Conservation (phyloP, 2,113 vertebrate species). For the Grus americana region DNA sequence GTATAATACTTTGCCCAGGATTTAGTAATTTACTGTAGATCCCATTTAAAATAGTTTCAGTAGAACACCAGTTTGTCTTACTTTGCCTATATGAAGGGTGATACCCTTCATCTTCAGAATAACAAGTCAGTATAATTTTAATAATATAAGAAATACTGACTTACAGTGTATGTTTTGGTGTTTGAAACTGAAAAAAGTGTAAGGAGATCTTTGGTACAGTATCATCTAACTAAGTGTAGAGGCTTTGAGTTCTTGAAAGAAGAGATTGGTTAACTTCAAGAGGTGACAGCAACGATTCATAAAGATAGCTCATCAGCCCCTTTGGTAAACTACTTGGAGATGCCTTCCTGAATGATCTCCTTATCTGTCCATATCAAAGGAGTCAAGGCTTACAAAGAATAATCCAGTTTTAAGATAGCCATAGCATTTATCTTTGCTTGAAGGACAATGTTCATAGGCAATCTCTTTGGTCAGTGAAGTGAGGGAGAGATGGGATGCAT, state of each 20-base stretch:
- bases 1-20: not conserved
- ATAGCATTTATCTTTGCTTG: not conserved
- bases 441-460: not conserved
- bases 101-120: not conserved
- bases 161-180: accelerated
- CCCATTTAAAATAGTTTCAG: not conserved
- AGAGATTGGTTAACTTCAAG: not conserved
- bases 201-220: not conserved
- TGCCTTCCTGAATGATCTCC: not conserved
- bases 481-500: not conserved
- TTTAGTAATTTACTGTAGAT: not conserved
- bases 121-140: not conserved
- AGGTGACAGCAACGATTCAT: not conserved
- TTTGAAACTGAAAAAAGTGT: not conserved
- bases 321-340: not conserved
- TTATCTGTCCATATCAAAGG: not conserved
- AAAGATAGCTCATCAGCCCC: not conserved
- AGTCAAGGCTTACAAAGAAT: not conserved
- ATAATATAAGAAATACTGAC: not conserved
- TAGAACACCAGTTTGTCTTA: not conserved
- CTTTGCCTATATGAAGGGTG: not conserved
- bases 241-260: not conserved
- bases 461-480: not conserved
- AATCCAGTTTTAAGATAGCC: not conserved
- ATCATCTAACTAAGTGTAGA: not conserved